Evolutionary conservation across 1,140 invertebrate species (phyloP), one percentile per base, ranked within the genome.

Genomic region (Drosophila truncata): DNA sequence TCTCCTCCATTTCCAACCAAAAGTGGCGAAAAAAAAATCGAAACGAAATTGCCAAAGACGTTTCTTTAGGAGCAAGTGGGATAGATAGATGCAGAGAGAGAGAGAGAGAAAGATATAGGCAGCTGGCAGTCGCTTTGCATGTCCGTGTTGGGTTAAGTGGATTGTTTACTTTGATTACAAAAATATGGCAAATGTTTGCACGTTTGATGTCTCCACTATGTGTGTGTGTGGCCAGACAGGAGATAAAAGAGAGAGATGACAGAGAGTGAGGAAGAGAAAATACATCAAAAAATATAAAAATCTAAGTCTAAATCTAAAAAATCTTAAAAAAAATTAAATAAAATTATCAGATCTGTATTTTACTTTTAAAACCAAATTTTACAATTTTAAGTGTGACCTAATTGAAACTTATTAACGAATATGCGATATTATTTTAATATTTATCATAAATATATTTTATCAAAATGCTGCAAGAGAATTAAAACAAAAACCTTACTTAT

Each of bases 131-230:
- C 55, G 57, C 44, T 72, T 72, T 72, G 66, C 69, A 72, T 72
- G 61, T 80, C 74, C 72, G 72, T 87, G 84, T 88, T 87, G 86
- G 80, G 80, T 87, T 84, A 83, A 88, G 79, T 87, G 84, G 77
- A 88, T 88, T 87, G 84, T 87, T 87, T 87, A 88, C 84, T 88
- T 87, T 87, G 84, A 87, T 87, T 87, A 87, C 84, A 87, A 87
- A 88, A 87, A 87, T 87, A 87, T 87, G 80, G 84, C 84, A 88
- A 88, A 87, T 88, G 84, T 87, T 88, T 88, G 84, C 84, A 77
- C 71, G 76, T 80, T 87, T 80, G 63, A 77, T 85, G 82, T 85
- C 73, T 85, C 67, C 67, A 62, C 82, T 69, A 33, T 47, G 29
- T 42, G 14, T 46, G 62, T 63, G 52, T 50, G 57, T 57, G 46